Evolutionary conservation across 2,888 invertebrate species (phyloP), one percentile per base, ranked within the genome.

Genomic region (Hypomecis atomaria): DNA sequence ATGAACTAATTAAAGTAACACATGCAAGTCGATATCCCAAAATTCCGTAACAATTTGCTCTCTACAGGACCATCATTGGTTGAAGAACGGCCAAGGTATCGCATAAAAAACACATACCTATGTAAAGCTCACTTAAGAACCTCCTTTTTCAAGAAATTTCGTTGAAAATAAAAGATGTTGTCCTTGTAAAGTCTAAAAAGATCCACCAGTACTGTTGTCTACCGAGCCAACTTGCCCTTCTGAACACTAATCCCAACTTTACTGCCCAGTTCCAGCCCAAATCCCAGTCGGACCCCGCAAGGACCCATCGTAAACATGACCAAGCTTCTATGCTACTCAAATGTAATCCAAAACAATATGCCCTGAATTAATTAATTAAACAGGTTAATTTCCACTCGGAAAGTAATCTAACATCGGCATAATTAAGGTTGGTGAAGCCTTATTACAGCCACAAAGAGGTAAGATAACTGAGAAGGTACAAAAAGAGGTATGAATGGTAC

Each of bases 371-470:
- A 62, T 62, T 62, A 62, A 40, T 50, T 50, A 36, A 63, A 54
- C 58, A 52, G 57, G 48, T 58, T 48, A 53, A 54, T 55, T 59
- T 11, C 38, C 59, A 50, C 34, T 50, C 55, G n/a, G 34, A 52
- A 40, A 63, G 42, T 56, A 50, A 64, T 64, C 59, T 64, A 54
- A 55, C 59, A 50, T 59, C 40, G 36, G 59, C 23, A 7, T 59
- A 59, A 64, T 64, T 64, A 56, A 59, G 55, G 64, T 36, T 64
- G 43, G 5, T 54, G 45, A 42, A 55, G 54, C 40, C 38, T 64
- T 55, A 59, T 64, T 59, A 55, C 44, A 10, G 8, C 40, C 50
- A 59, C 59, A 64, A 64, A 64, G 64, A 49, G 58, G 52, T 43
- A 40, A n/a, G 59, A 52, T 52, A 52, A 52, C 52, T 52, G 23